phyloP scores from a whole-genome alignment of 2,113 vertebrate species.

The Ciconia stormi region DNA sequence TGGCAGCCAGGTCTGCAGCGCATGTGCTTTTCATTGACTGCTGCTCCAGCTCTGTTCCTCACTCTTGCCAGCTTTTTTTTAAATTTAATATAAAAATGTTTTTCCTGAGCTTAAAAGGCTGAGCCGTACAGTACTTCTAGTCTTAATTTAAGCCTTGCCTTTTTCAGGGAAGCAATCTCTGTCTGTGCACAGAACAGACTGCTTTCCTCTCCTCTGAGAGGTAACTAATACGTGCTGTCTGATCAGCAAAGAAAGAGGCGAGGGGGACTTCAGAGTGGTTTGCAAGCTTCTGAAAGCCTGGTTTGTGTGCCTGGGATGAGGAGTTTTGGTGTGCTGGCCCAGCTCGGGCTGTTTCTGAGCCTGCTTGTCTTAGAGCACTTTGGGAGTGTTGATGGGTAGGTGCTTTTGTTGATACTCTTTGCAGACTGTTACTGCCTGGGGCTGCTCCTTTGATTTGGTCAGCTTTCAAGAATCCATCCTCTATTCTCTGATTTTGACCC shows the following conservation, averaged over 20 bases:
- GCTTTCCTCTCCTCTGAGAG: neutral
- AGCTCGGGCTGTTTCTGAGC: neutral
- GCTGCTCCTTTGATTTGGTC: neutral
- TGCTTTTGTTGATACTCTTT: neutral
- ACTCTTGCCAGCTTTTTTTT: slow-evolving; percentile 17
- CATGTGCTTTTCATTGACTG: slow-evolving; percentile 81
- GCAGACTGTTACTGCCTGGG: neutral
- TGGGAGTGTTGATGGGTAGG: neutral
- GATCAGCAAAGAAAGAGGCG: neutral
- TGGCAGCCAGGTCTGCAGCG: slow-evolving; percentile 72
- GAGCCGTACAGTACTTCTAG: neutral
- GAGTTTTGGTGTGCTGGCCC: neutral
- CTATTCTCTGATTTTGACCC: rapidly evolving
- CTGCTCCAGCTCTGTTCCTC: slow-evolving; percentile 25
- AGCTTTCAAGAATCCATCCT: neutral
- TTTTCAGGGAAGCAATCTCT: neutral
- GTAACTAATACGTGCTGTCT: neutral
- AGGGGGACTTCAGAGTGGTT: neutral
- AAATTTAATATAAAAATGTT: slow-evolving; percentile 28
- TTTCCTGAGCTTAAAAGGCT: slow-evolving; percentile 24
- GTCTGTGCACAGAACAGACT: neutral
- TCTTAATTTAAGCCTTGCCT: slow-evolving; percentile 1
- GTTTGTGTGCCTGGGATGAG: neutral
- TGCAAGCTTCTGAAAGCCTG: neutral
- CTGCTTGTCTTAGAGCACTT: neutral